A percentile compares a stretch with the other conserved stretches of the same genome.
Conservation (phyloP, 2,113 vertebrate genomes). For the Seriola rivoliana region DNA sequence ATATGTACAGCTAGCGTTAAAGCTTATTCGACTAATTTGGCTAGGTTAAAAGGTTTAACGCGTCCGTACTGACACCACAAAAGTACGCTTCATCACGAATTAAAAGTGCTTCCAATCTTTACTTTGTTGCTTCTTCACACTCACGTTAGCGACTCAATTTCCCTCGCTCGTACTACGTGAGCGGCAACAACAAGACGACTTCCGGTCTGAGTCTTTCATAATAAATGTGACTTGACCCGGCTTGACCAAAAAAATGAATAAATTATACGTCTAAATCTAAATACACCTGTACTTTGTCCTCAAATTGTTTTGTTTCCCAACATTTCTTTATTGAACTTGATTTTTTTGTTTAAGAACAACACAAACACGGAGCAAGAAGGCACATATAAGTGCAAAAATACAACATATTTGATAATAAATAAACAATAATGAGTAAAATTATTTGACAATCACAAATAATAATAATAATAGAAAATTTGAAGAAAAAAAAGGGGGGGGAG, state of each 20-base stretch:
- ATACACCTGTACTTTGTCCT: background rate
- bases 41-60: fast-evolving
- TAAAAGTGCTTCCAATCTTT: background rate
- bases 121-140: background rate
- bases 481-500: too few relatives aligned
- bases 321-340: too few relatives aligned
- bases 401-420: too few relatives aligned
- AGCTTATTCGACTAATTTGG: fast-evolving
- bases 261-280: background rate
- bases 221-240: conserved; percentile 8
- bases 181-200: background rate
- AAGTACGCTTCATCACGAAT: background rate
- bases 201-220: conserved; percentile 50
- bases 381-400: too few relatives aligned
- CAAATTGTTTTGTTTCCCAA: too few relatives aligned
- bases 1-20: too few relatives aligned
- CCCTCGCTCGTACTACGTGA: conserved; percentile 16
- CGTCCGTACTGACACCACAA: background rate
- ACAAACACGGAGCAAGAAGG: too few relatives aligned
- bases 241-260: background rate
- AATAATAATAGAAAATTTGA: too few relatives aligned
- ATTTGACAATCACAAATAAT: too few relatives aligned
- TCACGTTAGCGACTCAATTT: conserved; percentile 10
- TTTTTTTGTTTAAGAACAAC: too few relatives aligned
- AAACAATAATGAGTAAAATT: too few relatives aligned